Conservation (phyloP, 1,140 invertebrate genomes). For the Micrasema longulum region DNA sequence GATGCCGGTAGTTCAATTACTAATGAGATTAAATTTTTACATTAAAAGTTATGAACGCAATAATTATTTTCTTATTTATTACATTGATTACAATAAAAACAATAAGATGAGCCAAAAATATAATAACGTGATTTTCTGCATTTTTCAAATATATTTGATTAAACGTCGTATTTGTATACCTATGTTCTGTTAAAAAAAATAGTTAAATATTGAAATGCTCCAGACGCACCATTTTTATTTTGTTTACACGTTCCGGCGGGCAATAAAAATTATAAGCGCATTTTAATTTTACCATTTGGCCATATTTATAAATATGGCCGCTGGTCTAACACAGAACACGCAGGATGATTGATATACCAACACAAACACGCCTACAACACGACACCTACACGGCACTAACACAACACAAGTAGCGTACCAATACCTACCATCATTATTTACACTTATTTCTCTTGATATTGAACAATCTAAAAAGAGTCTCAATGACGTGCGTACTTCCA, state of each 20-base stretch:
- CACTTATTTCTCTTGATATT: slow-evolving; percentile 41
- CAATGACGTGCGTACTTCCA: slow-evolving; percentile 8
- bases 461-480: slow-evolving; percentile 50
- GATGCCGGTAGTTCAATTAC: no score
- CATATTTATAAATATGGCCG: slow-evolving; percentile 34
- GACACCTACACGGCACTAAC: background rate
- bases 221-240: background rate
- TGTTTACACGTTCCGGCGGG: slow-evolving; percentile 23
- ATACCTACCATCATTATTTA: background rate
- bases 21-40: no score
- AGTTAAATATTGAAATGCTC: no score
- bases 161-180: no score
- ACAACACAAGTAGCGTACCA: no score
- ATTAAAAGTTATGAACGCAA: no score
- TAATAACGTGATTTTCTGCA: no score
- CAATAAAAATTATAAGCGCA: slow-evolving; percentile 33
- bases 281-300: slow-evolving; percentile 39
- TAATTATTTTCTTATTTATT: no score
- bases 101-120: no score
- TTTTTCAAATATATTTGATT: no score
- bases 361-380: slow-evolving; percentile 10
- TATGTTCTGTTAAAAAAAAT: no score
- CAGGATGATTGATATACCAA: slow-evolving; percentile 28
- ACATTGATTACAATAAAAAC: no score
- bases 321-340: background rate